Evolutionary conservation across 2,113 vertebrate species (phyloP).

Genomic region (Ameiurus melas): DNA sequence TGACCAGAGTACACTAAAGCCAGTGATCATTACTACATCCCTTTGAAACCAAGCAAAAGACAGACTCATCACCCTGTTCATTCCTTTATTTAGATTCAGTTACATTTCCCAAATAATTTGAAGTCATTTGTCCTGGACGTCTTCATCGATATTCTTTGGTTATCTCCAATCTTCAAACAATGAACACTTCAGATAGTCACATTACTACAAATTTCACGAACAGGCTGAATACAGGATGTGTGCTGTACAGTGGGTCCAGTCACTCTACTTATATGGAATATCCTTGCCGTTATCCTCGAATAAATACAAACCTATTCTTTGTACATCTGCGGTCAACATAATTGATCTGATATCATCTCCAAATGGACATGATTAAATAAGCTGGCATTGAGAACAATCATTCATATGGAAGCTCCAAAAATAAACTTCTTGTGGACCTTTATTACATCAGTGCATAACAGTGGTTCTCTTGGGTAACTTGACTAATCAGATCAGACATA

Average conservation of each 20-base stretch:
- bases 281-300: neutral
- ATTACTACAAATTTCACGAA: neutral
- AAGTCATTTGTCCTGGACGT: neutral
- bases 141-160: neutral
- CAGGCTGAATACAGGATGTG: neutral
- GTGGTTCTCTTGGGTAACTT: constrained; percentile 4
- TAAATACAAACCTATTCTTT: neutral
- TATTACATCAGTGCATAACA: neutral
- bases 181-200: neutral
- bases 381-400: neutral
- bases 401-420: neutral
- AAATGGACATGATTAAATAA: constrained; percentile 19
- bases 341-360: neutral
- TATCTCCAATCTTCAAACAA: neutral
- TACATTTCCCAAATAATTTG: neutral
- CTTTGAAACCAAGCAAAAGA: neutral
- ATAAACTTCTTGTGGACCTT: constrained; percentile 2
- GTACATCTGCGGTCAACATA: neutral
- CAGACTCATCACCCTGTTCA: neutral
- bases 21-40: neutral
- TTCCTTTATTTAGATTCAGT: neutral
- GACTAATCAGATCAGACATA: constrained; percentile 13
- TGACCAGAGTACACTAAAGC: neutral
- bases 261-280: neutral
- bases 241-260: neutral